Evolutionary conservation across 1,140 invertebrate species (phyloP), one percentile per base, ranked within the genome.

Genomic region (Micrasema longulum): DNA sequence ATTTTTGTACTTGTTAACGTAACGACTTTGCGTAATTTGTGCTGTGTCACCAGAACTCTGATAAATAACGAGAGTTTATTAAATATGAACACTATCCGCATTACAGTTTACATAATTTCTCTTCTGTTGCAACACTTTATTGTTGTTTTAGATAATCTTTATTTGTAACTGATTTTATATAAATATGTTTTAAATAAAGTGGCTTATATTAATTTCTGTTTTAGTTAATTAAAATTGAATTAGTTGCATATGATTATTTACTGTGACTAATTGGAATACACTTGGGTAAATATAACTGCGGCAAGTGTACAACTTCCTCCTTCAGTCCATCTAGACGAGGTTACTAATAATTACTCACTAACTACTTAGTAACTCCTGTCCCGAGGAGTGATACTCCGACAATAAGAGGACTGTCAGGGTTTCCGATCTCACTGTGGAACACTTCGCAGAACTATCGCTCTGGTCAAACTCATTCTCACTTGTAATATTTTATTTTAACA

Each of bases 111-210:
- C 26, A 53, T 23, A 31, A 53, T 53, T 53, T 53, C 48, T 31
- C 48, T 52, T 52, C 16, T 60, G 55, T 60, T 41, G 20, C 55
- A 60, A 60, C 55, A 41, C n/a, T 60, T 22, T 38, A 60, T 18
- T 60, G 55, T 60, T 60, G 55, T 38, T 60, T 60, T 60, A 60
- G 55, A 60, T 60, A 41, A 60, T 60, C 36, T 38, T 60, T 53
- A 14, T n/a, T 60, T 60, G 31, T 36, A 38, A 60, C 18, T 60
- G 18, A 60, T 60, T 60, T 38, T 60, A 60, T 60, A 38, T 60
- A 31, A 53, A 36, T 60, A 26, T 16, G 14, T 60, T 60, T 60
- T 10, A 60, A 60, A 60, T 60, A 60, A 60, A 60, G 55, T 60
- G 35, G 14, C 18, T 60, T 60, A 60, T 38, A 60, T 60, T 60